These are phyloP conservation scores for Eulemur rubriventer DNA, from an alignment of 2,797 vertebrate species.

Conservation along the genomic window DNA sequence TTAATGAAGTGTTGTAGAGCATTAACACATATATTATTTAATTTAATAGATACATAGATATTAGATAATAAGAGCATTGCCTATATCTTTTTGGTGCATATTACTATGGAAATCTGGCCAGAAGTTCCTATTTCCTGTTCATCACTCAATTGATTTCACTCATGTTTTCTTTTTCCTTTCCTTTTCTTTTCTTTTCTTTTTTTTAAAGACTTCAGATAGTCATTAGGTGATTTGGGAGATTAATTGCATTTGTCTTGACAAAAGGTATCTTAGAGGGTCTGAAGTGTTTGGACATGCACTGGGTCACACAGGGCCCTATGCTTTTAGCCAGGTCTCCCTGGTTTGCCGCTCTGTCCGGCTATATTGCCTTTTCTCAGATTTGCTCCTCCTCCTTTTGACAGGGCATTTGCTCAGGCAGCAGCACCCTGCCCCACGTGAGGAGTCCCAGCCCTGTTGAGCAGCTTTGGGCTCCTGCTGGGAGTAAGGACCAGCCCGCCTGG, in stretches of 20 bases:
- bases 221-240: background rate
- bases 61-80: background rate
- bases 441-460: background rate
- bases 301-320: background rate
- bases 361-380: background rate
- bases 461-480: background rate
- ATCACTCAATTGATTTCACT: background rate
- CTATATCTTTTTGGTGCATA: background rate
- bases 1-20: background rate
- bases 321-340: background rate
- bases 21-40: background rate
- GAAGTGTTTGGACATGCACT: background rate
- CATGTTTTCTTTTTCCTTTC: background rate
- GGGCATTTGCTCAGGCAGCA: background rate
- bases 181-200: background rate
- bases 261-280: background rate
- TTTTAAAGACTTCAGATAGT: background rate
- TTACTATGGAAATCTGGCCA: background rate
- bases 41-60: background rate
- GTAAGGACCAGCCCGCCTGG: background rate
- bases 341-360: background rate
- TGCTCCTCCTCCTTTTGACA: background rate
- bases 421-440: background rate
- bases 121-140: background rate
- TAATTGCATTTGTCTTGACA: constrained; percentile 22